Conservation (phyloP, 2,888 invertebrate genomes). For the Magallana nippona region DNA sequence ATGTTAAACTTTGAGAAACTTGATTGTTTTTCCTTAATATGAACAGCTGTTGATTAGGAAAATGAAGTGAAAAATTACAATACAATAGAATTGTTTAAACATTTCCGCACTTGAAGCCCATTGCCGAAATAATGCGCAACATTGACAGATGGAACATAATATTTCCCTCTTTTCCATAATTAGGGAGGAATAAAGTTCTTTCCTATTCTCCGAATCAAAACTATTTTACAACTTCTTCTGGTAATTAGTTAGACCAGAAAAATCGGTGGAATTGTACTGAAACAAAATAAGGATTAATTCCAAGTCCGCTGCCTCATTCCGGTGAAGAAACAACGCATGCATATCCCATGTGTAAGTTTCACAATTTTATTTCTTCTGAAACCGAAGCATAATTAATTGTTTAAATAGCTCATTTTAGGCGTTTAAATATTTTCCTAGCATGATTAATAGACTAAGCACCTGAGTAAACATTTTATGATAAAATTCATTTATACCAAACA, state of each 20-base stretch:
- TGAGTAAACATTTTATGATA: conserved; percentile 15
- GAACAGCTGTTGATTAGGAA: conserved; percentile 34
- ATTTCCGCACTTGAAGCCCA: conserved; percentile 30
- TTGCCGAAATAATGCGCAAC: conserved; percentile 23
- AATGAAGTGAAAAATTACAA: conserved; percentile 16
- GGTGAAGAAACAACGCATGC: no score
- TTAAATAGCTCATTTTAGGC: neutral
- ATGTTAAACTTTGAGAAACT: conserved; percentile 12
- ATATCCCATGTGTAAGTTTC: neutral
- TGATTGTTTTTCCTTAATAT: conserved; percentile 16
- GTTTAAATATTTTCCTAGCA: neutral
- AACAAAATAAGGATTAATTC: neutral
- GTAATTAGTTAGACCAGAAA: conserved; percentile 8
- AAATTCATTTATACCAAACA: conserved; percentile 5
- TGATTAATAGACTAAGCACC: conserved; percentile 12
- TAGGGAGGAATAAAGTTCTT: conserved; percentile 22
- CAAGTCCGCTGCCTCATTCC: neutral
- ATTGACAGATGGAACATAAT: neutral
- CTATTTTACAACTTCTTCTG: neutral
- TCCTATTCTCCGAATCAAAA: conserved; percentile 21
- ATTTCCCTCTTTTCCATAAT: conserved; percentile 32
- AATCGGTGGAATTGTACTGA: neutral
- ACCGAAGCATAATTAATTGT: neutral
- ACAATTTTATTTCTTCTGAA: neutral
- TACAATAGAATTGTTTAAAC: conserved; percentile 33